Percentiles rank a stretch among this genome's conserved stretches.
Conservation (phyloP, 2,797 vertebrate species). For the Phataginus tetradactyla region DNA sequence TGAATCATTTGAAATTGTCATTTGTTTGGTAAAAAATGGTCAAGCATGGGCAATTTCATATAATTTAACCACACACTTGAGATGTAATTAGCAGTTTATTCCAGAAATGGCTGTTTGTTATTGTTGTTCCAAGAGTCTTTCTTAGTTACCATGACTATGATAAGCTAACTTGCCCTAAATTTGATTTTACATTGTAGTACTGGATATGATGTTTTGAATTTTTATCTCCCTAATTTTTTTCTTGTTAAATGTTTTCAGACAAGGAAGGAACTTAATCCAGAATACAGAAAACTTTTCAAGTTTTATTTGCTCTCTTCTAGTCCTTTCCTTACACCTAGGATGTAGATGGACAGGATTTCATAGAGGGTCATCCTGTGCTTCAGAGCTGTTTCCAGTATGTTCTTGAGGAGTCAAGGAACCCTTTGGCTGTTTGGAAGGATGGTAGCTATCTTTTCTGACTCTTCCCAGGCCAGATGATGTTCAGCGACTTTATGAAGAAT, state of each 20-base stretch:
- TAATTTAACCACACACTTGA: neutral
- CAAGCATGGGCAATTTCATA: neutral
- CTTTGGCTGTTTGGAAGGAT: neutral
- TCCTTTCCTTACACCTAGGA: neutral
- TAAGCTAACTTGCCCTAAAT: neutral
- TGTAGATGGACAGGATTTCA: neutral
- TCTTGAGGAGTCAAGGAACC: neutral
- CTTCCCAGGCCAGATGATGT: neutral
- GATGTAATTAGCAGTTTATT: neutral
- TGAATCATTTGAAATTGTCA: neutral
- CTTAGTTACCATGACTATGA: neutral
- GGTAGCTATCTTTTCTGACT: neutral
- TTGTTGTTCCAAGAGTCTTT: neutral
- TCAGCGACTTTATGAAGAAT: conserved; percentile 3
- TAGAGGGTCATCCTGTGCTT: neutral
- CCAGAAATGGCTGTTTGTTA: neutral
- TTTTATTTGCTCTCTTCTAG: neutral
- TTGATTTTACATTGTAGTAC: conserved; percentile 46
- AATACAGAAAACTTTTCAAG: neutral
- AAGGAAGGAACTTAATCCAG: neutral
- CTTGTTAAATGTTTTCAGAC: neutral
- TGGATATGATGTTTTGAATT: neutral
- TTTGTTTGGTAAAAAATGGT: conserved; percentile 22
- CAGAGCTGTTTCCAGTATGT: neutral
- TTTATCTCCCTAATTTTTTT: neutral